Conservation (phyloP, 1,140 invertebrate genomes). For the Bombus cullumanus region DNA sequence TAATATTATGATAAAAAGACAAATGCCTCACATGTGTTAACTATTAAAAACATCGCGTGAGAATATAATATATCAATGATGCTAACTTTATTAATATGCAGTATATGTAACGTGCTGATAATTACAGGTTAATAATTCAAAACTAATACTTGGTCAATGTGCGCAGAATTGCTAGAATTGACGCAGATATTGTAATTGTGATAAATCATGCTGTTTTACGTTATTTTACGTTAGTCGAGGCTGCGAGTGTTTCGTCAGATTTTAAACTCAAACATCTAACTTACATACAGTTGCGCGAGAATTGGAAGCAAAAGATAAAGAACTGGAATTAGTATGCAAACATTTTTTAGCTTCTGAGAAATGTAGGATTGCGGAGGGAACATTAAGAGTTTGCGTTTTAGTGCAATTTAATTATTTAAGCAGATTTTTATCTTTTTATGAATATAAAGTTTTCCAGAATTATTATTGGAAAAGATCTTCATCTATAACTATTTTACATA, state of each 20-base stretch:
- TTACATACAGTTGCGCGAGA: not conserved
- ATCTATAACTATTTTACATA: not conserved
- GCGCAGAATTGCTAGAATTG: not conserved
- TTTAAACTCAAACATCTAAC: not conserved
- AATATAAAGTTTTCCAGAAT: not conserved
- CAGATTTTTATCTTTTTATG: too few relatives aligned
- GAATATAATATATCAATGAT: not conserved
- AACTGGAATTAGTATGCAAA: not conserved
- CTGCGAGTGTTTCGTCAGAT: not conserved
- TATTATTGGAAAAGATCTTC: not conserved
- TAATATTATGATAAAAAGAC: too few relatives aligned
- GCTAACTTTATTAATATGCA: too few relatives aligned
- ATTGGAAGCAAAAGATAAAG: not conserved
- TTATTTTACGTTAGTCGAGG: not conserved
- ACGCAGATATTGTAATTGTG: constrained; percentile 4
- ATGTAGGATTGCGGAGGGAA: not conserved
- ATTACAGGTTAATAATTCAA: not conserved
- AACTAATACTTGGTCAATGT: not conserved
- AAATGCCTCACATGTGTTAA: not conserved
- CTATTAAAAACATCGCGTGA: not conserved
- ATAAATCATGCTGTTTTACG: not conserved
- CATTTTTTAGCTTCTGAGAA: not conserved
- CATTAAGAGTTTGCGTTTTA: not conserved
- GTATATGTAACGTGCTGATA: too few relatives aligned
- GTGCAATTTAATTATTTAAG: not conserved